These are phyloP conservation scores for Ateles fusciceps DNA, from an alignment of 2,797 vertebrate genomes.

Conservation along the genomic window DNA sequence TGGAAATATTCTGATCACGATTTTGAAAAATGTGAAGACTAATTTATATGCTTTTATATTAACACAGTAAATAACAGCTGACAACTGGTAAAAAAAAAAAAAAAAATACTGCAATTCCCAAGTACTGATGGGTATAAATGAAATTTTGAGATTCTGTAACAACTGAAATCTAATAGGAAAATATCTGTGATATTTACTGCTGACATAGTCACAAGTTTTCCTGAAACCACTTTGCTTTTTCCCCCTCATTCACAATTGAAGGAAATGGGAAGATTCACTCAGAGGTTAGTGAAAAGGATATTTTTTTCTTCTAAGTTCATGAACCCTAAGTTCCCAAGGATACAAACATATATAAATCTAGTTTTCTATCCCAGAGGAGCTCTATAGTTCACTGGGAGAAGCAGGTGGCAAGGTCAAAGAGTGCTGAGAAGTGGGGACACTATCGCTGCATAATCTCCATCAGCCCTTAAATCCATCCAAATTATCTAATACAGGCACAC, in stretches of 20 bases:
- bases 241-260: background rate
- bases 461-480: background rate
- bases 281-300: background rate
- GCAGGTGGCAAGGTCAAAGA: background rate
- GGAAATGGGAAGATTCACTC: background rate
- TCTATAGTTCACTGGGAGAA: background rate
- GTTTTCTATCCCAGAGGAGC: background rate
- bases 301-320: background rate
- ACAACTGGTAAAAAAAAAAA: background rate
- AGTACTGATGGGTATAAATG: background rate
- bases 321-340: background rate
- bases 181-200: background rate
- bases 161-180: background rate
- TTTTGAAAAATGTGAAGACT: conserved; percentile 33
- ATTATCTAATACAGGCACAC: background rate
- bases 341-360: background rate
- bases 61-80: background rate
- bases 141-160: background rate
- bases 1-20: background rate
- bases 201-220: background rate
- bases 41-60: background rate
- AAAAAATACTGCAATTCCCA: background rate
- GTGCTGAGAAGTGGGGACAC: background rate
- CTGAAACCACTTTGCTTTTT: background rate
- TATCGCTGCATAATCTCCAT: background rate